Evolutionary conservation across 2,797 vertebrate species (phyloP).

Genomic region (Lagodon rhomboides): DNA sequence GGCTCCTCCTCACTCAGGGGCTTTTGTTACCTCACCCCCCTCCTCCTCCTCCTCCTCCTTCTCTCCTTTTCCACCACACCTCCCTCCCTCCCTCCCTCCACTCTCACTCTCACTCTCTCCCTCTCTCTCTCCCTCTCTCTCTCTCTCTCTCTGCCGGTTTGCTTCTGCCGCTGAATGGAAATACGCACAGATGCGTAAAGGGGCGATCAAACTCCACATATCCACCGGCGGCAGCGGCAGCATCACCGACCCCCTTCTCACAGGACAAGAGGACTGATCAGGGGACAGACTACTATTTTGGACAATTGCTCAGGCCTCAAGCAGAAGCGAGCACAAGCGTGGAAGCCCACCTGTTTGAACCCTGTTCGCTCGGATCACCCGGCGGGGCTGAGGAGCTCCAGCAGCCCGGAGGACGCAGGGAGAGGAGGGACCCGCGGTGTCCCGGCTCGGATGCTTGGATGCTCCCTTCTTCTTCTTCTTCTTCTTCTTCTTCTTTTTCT

Average conservation of each 20-base stretch:
- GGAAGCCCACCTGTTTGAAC: conserved; percentile 75
- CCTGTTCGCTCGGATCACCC: conserved; percentile 34
- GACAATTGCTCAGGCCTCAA: conserved; percentile 46
- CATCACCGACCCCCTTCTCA: conserved; percentile 44
- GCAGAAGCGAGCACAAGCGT: conserved; percentile 10
- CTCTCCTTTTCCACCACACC: conserved; percentile 61
- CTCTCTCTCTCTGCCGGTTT: conserved; percentile 57
- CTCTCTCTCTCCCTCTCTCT: conserved; percentile 57
- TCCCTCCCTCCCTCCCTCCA: conserved; percentile 49
- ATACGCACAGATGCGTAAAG: conserved; percentile 85
- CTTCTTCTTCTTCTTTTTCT: neutral
- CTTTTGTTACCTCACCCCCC: conserved; percentile 72
- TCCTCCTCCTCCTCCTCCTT: conserved; percentile 34
- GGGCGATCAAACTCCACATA: conserved; percentile 78
- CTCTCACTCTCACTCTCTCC: conserved; percentile 46
- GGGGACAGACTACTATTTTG: conserved; percentile 43
- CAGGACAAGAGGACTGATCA: conserved; percentile 37
- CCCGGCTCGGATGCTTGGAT: conserved; percentile 59
- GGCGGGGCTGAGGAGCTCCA: conserved; percentile 14
- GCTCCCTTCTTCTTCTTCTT: conserved; percentile 26
- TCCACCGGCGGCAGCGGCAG: conserved; percentile 69
- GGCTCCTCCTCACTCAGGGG: conserved; percentile 77
- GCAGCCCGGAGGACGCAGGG: conserved; percentile 38
- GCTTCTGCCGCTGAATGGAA: conserved; percentile 79
- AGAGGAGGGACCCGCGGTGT: conserved; percentile 37